These are phyloP conservation scores for Pocota personata DNA, from an alignment of 2,888 invertebrate genomes.

Conservation along the genomic window DNA sequence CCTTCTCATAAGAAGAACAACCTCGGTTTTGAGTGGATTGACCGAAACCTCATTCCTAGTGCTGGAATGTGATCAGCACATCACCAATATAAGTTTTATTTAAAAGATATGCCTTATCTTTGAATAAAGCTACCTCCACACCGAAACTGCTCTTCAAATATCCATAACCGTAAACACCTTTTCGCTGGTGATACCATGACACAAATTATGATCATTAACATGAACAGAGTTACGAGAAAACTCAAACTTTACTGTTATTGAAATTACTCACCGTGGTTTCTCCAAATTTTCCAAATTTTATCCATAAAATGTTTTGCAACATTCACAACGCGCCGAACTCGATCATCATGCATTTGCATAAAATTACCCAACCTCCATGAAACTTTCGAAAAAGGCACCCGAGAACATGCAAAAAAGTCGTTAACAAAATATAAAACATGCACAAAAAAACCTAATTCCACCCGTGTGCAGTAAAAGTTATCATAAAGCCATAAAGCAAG, in stretches of 20 bases:
- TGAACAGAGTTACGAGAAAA: background rate
- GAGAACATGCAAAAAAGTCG: slow-evolving; percentile 42
- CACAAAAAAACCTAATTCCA: slow-evolving; percentile 12
- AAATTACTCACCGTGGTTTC: background rate
- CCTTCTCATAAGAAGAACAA: too few species aligned
- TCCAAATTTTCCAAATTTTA: background rate
- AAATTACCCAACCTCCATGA: background rate
- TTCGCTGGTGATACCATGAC: background rate
- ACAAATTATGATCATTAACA: background rate
- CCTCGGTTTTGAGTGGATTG: too few species aligned
- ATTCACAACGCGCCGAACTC: slow-evolving; percentile 10
- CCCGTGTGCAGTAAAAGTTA: slow-evolving; percentile 40
- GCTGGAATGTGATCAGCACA: too few species aligned
- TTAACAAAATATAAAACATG: slow-evolving; percentile 39
- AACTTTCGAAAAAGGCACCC: background rate
- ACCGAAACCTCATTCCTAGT: too few species aligned
- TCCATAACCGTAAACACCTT: background rate
- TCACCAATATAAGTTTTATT: too few species aligned
- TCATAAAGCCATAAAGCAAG: slow-evolving; percentile 44
- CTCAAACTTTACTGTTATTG: background rate
- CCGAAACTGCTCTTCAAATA: too few species aligned
- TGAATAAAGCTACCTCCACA: too few species aligned
- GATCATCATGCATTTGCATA: slow-evolving; percentile 39
- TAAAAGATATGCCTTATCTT: too few species aligned
- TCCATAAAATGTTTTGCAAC: slow-evolving; percentile 14